Evolutionary conservation across 1,140 invertebrate species (phyloP), one percentile per base, ranked within the genome.

Genomic region (Caenorhabditis latens): DNA sequence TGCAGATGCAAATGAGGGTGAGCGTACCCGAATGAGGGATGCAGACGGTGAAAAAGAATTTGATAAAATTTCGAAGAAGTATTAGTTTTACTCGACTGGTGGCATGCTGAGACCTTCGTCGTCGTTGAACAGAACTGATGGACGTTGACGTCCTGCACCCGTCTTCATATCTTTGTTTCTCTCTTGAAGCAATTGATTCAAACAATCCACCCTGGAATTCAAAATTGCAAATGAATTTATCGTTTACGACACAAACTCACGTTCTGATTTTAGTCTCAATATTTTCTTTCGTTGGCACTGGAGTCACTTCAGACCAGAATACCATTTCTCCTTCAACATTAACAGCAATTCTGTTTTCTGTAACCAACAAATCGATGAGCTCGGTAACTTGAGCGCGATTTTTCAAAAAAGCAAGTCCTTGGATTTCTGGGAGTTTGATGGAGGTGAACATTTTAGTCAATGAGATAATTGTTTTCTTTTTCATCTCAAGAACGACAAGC

Each of bases 31-130:
- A 42, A 50, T 24, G 24, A 50, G 5, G 71, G 46, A 79, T 79
- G 71, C 19, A 14, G n/a, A 79, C 11, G 24, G n/a, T 50, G 71
- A 19, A 79, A n/a, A 71, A 32, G 24, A 71, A 40, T 65, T 14
- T 9, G 61, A 24, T 63, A 63, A 21, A 63, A 46, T 19, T 46
- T 53, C 0, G 16, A n/a, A 0, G 65, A 79, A 19, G 21, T 53
- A 79, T 13, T 13, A 21, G 3, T 9, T 14, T 43, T 43, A 79
- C 53, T 79, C 71, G 5, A n/a, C 24, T 79, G 43, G 71, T 53
- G 71, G 71, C 71, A 71, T 71, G 43, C 67, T 71, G 19, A 79
- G 46, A 21, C 71, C 71, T 24, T 79, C 71, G 24, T 79, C 71
- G 21, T 79, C 71, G 40, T 79, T 79, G 71, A 19, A 79, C 46